Evolutionary conservation across 2,888 invertebrate genomes (phyloP), one percentile per base, ranked within the genome.

Genomic region (Thecophora atra): DNA sequence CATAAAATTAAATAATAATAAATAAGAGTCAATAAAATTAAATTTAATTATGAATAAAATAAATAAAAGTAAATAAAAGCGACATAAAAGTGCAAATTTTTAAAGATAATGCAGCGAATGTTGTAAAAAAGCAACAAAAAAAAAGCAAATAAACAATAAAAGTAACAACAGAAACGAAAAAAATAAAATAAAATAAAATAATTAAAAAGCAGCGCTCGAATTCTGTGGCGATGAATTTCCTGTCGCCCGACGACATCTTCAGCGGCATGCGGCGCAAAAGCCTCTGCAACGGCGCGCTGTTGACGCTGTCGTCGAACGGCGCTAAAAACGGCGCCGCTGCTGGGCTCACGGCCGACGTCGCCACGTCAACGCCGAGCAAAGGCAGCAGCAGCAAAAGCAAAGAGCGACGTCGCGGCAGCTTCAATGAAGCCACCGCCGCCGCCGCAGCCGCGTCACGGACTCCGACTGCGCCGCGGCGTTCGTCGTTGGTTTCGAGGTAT

Each of bases 401-500:
- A 74, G 82, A 83, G 66, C 77, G 83, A 3, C 79, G 85, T 67
- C 81, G 85, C 21, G 84, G 84, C 66, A 85, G 84, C 77, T 84
- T 83, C 71, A 85, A 83, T 81, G 84, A 84, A 60, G 74, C 80
- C 26, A 79, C 74, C 30, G 82, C 73, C 17, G n/a, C 67, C 3
- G 66, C 37, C 42, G 60, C 60, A 4, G 11, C 6, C 37, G 11
- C 6, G 30, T 72, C 71, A 71, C 67, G 70, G 17, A 65, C 42
- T 15, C 67, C 76, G 67, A 74, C 75, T 4, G 19, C 56, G 19
- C 21, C 56, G 11, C 81, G 88, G 30, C 81, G 88, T 72, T 85
- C 87, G 13, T 88, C 88, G 68, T 79, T 88, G 72, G 87, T 88
- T 65, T 83, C 86, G 78, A 88, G 88, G 88, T 88, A 85, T 58